A percentile compares a stretch with the other conserved stretches of the same genome.
phyloP scores from a whole-genome alignment of 1,140 invertebrate genomes.

The Zaprionus camerounensis region DNA sequence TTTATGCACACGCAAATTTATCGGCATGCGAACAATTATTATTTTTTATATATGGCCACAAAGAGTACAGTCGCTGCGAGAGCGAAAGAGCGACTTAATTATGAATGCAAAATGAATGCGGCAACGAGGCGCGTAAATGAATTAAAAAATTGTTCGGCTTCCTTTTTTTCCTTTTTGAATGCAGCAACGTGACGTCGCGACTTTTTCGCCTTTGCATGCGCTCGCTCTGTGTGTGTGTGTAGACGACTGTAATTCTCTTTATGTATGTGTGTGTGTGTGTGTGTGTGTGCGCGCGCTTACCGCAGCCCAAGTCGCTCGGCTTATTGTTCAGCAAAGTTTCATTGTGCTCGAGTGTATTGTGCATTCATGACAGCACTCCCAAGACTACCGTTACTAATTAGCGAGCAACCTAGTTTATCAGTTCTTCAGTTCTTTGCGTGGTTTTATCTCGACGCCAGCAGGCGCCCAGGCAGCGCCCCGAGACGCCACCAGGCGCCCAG shows the following conservation, averaged over 20 bases:
- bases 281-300: slow-evolving; percentile 26
- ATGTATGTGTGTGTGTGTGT: neutral
- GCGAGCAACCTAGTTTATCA: slow-evolving; percentile 79
- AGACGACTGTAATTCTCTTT: neutral
- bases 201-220: neutral
- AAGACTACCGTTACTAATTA: slow-evolving; percentile 75
- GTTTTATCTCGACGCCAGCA: slow-evolving; percentile 38
- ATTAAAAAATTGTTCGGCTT: slow-evolving; percentile 14
- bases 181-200: slow-evolving; percentile 10
- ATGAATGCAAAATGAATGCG: slow-evolving; percentile 16
- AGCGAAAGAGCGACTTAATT: slow-evolving; percentile 17
- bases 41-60: slow-evolving; percentile 23
- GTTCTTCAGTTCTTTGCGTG: slow-evolving; percentile 74
- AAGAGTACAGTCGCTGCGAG: neutral
- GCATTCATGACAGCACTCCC: slow-evolving; percentile 64
- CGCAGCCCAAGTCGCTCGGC: slow-evolving; percentile 26
- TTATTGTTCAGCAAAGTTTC: slow-evolving; percentile 61
- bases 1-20: slow-evolving; percentile 7
- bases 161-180: slow-evolving; percentile 12
- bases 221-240: neutral
- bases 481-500: neutral
- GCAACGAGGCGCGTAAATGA: slow-evolving; percentile 10
- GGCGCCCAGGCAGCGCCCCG: no score
- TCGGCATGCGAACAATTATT: slow-evolving; percentile 38
- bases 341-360: slow-evolving; percentile 48